Evolutionary conservation across 2,113 vertebrate species (phyloP).

Genomic region (Lagopus leucura): DNA sequence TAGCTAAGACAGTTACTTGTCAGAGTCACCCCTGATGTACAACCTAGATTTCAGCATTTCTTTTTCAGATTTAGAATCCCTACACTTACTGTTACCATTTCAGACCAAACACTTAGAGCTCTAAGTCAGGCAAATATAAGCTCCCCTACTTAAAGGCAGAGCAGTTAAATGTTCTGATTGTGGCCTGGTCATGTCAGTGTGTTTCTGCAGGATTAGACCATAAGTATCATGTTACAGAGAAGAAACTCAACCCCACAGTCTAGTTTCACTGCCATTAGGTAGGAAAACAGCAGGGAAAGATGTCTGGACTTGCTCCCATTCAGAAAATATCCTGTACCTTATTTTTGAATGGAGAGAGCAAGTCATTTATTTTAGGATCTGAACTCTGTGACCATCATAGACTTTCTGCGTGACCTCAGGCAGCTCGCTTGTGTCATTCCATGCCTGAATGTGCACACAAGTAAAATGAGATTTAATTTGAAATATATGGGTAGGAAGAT

Average conservation of each 20-base stretch:
- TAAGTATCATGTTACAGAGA: neutral
- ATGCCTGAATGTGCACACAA: neutral
- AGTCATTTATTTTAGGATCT: neutral
- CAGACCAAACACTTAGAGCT: neutral
- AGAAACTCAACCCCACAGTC: neutral
- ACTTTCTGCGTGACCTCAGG: neutral
- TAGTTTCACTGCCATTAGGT: neutral
- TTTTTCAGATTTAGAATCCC: neutral
- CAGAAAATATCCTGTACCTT: neutral
- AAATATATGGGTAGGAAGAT: neutral
- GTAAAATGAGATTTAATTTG: neutral
- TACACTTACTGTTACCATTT: neutral
- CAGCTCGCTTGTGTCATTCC: neutral
- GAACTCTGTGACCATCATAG: neutral
- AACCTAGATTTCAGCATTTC: neutral
- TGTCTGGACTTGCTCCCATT: neutral
- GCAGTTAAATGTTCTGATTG: neutral
- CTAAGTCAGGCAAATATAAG: neutral
- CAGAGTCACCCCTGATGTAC: neutral
- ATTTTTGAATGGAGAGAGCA: neutral
- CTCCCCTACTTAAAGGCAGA: neutral
- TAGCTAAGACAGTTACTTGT: neutral
- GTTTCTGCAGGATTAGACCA: neutral
- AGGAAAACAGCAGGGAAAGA: neutral
- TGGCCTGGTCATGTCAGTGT: neutral